Evolutionary conservation across 1,140 invertebrate genomes (phyloP).

Genomic region (Drosophila trapezifrons): DNA sequence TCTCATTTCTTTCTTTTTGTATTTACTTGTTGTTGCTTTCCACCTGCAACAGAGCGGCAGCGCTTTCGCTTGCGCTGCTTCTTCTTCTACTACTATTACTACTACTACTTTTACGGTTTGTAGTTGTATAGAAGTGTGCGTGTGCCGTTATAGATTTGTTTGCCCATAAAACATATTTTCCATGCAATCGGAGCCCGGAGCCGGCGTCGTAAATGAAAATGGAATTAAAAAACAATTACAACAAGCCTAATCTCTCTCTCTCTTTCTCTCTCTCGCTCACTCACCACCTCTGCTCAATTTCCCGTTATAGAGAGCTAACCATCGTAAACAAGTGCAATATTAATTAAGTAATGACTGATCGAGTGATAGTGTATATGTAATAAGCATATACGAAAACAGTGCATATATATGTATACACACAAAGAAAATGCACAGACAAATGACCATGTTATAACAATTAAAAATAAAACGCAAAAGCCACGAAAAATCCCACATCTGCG

Average conservation of each 20-base stretch:
- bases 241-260: conserved; percentile 20
- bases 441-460: conserved; percentile 26
- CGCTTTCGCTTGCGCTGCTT: conserved; percentile 60
- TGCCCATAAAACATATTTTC: conserved; percentile 51
- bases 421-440: conserved; percentile 26
- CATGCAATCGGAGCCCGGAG: conserved; percentile 39
- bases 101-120: neutral
- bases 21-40: conserved; percentile 40
- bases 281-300: conserved; percentile 11
- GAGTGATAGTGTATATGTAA: conserved; percentile 18
- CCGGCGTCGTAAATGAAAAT: conserved; percentile 37
- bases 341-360: conserved; percentile 58
- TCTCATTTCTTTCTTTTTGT: conserved; percentile 14
- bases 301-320: conserved; percentile 25
- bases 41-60: conserved; percentile 55
- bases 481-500: conserved; percentile 30
- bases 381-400: conserved; percentile 5
- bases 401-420: conserved; percentile 19
- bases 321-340: conserved; percentile 73
- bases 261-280: neutral
- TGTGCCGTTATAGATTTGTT: conserved; percentile 69
- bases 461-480: conserved; percentile 36
- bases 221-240: conserved; percentile 42
- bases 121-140: neutral
- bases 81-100: neutral